Base-by-base conservation (phyloP, 2,888 invertebrate genomes). In the Heptascelio sp. region DNA sequence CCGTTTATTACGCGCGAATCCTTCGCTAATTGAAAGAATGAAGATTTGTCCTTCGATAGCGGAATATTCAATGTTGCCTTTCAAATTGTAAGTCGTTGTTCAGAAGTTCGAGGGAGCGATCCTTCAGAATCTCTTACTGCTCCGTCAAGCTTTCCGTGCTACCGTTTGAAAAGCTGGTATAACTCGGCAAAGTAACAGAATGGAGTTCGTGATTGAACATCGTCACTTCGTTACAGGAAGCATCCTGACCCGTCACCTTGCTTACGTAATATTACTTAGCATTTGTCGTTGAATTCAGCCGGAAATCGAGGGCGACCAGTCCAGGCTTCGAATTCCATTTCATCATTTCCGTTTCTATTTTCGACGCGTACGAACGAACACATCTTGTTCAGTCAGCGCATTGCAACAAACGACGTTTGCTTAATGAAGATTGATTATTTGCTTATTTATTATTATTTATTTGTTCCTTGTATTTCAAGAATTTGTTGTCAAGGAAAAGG, bases 221-320 rank as follows among this genome's bases (percentile, higher is more conserved):
- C 87, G 86, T 86, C 88, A 84, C 87, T 88, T 83, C 87, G 85
- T 86, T 87, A 85, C 85, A 82, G 79, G 87, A 86, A 87, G 83
- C 71, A 71, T 78, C 57, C 60, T 70, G 64, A 75, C 64, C 77
- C 65, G 62, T 80, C 83, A 51, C 65, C 71, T 64, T 67, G 60
- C 72, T 73, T 80, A 60, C 68, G 51, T 73, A 73, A 73, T 53
- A 60, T 46, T 62, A 62, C 68, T 46, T 34, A 34, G 21, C 60
- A 62, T 62, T 55, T 25, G 46, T 15, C 40, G 40, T 60, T 37
- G 49, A 80, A 73, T 73, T 73, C 21, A 17, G n/a, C 43, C 60
- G 60, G 80, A 80, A 68, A 80, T 80, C 53, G 73, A 73, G 68
- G 68, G 59, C 46, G 53, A 62, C 62, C 51, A 60, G 40, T 53